These are phyloP conservation scores for Pemphredon lugubris DNA, from an alignment of 2,888 invertebrate species.

Conservation along the genomic window DNA sequence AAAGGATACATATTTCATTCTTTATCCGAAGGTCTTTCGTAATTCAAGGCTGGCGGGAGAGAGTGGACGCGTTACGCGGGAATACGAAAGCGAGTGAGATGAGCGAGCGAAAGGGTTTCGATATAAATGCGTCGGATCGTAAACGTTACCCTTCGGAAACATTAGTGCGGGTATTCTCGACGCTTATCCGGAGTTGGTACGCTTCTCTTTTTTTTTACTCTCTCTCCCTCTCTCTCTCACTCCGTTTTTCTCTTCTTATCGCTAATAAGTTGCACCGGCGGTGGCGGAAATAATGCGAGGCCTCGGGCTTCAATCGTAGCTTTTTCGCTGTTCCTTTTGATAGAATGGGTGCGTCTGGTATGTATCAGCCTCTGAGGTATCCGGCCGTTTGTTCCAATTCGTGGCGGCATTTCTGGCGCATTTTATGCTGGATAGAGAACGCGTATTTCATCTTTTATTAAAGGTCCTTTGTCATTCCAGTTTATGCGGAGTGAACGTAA, in stretches of 20 bases:
- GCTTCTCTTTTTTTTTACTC: too few relatives aligned
- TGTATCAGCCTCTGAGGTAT: conserved; percentile 4
- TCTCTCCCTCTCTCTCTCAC: too few relatives aligned
- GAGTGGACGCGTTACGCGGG: conserved; percentile 2
- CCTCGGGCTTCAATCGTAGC: background rate
- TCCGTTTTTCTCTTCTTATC: too few relatives aligned
- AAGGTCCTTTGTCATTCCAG: conserved; percentile 40
- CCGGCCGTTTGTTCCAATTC: background rate
- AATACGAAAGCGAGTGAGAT: too few relatives aligned
- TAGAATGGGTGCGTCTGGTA: conserved; percentile 5
- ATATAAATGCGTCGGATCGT: conserved; percentile 15
- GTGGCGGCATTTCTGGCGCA: conserved; percentile 8
- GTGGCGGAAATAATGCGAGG: too few relatives aligned
- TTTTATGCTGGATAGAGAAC: conserved; percentile 14
- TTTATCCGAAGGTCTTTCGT: conserved; percentile 65
- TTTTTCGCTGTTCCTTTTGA: conserved; percentile 1
- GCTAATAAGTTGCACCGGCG: too few relatives aligned
- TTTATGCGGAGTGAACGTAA: conserved; percentile 37
- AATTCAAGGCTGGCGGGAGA: conserved; percentile 56
- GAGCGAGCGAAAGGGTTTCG: conserved; percentile 25
- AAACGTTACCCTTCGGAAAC: background rate
- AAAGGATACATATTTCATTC: conserved; percentile 67
- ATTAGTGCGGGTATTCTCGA: background rate
- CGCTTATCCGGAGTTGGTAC: too few relatives aligned
- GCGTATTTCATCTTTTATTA: conserved; percentile 34